These are phyloP conservation scores for Acropternis orthonyx DNA, from an alignment of 2,797 vertebrate genomes.

Conservation along the genomic window DNA sequence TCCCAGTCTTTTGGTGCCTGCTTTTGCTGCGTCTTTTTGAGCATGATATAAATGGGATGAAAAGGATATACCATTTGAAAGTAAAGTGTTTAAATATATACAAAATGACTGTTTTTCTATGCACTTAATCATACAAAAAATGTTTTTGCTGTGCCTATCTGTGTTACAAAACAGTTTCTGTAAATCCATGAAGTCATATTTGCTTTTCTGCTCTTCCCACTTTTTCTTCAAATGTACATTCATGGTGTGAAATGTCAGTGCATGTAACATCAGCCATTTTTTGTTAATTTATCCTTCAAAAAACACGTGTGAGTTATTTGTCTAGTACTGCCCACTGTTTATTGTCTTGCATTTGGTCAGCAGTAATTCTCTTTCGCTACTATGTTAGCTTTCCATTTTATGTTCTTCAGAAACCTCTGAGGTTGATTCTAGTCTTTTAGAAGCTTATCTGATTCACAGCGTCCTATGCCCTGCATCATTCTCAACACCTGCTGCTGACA, in stretches of 20 bases:
- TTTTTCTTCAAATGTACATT: not conserved
- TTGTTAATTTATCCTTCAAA: not conserved
- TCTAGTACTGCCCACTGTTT: not conserved
- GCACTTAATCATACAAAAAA: not conserved
- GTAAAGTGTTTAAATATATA: not conserved
- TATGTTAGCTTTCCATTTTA: not conserved
- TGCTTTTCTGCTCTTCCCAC: not conserved
- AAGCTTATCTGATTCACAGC: not conserved
- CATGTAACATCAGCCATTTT: not conserved
- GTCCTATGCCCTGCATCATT: accelerated
- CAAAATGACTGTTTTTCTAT: not conserved
- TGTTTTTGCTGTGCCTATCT: not conserved
- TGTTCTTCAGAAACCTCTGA: not conserved
- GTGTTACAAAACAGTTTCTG: not conserved
- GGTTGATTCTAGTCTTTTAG: not conserved
- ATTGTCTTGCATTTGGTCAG: not conserved
- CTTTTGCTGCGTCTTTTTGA: not conserved
- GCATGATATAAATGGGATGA: not conserved
- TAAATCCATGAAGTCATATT: not conserved
- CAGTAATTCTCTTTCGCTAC: not conserved
- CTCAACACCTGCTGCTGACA: not conserved
- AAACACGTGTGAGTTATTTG: not conserved
- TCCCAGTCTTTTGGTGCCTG: not conserved
- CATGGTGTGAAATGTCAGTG: not conserved
- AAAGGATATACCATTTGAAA: not conserved